phyloP scores from a whole-genome alignment of 2,797 vertebrate species.

The Danio tinwini region DNA sequence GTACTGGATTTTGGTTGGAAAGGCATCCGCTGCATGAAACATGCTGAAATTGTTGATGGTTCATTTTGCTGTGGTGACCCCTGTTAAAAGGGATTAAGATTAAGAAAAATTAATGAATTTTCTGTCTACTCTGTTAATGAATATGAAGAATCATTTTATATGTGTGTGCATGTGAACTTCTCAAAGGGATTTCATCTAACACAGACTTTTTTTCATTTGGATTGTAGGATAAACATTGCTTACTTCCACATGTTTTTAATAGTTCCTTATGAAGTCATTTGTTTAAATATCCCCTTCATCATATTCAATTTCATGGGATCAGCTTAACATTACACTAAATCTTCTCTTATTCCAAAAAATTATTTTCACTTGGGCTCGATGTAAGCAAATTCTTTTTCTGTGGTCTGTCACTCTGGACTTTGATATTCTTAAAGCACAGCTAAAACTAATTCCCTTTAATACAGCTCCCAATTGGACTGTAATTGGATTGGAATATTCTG shows the following conservation, averaged over 20 bases:
- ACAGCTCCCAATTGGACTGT: constrained; percentile 27
- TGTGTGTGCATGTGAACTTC: background rate
- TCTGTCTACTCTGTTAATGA: background rate
- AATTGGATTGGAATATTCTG: constrained; percentile 52
- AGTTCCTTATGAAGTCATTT: constrained; percentile 14
- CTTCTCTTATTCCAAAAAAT: background rate
- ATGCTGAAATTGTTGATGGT: too few relatives aligned
- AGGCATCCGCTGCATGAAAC: too few relatives aligned
- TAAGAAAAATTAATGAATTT: too few relatives aligned
- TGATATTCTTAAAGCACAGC: constrained; percentile 5
- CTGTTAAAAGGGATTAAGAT: too few relatives aligned
- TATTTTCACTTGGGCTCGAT: background rate
- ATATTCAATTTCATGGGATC: background rate
- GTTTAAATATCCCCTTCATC: background rate
- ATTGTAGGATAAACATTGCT: background rate
- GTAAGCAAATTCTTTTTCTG: constrained; percentile 16
- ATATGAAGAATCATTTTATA: background rate
- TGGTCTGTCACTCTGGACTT: background rate
- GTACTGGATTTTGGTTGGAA: too few relatives aligned
- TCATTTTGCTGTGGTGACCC: too few relatives aligned
- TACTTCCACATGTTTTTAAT: constrained; percentile 18
- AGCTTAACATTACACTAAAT: background rate
- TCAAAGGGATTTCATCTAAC: background rate
- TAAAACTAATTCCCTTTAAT: constrained; percentile 13
- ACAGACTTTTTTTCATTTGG: background rate